Percentiles rank a stretch among this genome's conserved stretches.
Conservation (phyloP, 2,113 vertebrate species). For the Anhinga rufa region DNA sequence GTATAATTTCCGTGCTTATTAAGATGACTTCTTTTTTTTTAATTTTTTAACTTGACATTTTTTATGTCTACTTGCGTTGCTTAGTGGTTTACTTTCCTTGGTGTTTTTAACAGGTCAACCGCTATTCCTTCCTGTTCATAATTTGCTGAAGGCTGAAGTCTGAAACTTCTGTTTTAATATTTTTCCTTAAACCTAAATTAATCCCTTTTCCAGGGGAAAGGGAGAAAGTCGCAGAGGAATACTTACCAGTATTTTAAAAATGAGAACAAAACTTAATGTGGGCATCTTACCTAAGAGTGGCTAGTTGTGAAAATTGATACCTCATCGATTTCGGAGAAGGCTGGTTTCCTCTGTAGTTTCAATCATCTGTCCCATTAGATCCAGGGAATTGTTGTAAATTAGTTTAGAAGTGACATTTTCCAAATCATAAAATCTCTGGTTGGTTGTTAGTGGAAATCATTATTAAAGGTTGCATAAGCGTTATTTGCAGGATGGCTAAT, state of each 20-base stretch:
- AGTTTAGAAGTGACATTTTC: slow-evolving; percentile 32
- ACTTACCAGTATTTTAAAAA: not conserved
- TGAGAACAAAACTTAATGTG: not conserved
- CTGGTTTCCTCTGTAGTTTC: not conserved
- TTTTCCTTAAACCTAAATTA: slow-evolving; percentile 5
- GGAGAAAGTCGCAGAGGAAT: not conserved
- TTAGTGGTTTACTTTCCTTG: not conserved
- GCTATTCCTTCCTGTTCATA: not conserved
- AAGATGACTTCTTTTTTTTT: not conserved
- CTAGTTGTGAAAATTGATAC: not conserved
- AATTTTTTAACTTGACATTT: not conserved
- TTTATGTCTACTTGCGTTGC: not conserved
- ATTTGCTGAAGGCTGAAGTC: not conserved
- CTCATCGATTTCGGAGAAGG: not conserved
- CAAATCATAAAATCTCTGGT: not conserved
- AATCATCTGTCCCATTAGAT: slow-evolving; percentile 1
- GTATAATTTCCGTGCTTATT: not conserved
- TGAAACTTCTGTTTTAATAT: not conserved
- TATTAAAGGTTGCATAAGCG: slow-evolving; percentile 34
- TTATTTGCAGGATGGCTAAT: slow-evolving; percentile 30
- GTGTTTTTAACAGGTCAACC: not conserved
- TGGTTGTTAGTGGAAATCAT: slow-evolving; percentile 2
- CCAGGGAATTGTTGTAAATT: not conserved
- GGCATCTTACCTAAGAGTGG: not conserved
- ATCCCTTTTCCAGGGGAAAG: not conserved